Conservation (phyloP, 1,140 invertebrate genomes). For the Acromyrmex heyeri region DNA sequence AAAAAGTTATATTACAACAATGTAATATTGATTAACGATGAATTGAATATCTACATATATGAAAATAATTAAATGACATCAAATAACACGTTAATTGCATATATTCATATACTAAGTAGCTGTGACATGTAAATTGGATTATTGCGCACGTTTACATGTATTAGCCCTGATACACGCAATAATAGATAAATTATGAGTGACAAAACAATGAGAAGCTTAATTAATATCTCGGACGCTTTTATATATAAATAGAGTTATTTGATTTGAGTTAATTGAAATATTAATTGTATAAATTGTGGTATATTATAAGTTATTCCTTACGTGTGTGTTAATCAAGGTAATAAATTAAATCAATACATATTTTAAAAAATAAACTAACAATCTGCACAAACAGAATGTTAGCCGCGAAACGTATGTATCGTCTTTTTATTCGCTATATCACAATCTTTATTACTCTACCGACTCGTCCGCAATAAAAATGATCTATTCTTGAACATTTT, state of each 20-base stretch:
- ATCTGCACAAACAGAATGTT: conserved; percentile 4
- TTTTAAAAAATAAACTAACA: conserved; percentile 5
- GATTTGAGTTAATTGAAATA: conserved; percentile 46
- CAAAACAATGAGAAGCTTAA: conserved; percentile 52
- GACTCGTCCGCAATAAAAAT: conserved; percentile 35
- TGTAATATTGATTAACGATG: conserved; percentile 11
- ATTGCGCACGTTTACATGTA: conserved; percentile 46
- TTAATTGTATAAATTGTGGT: conserved; percentile 36
- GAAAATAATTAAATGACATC: conserved; percentile 49
- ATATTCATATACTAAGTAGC: conserved; percentile 43
- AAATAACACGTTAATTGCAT: conserved; percentile 42
- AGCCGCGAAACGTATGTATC: neutral
- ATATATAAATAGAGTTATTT: conserved; percentile 8
- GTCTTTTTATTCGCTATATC: conserved; percentile 12
- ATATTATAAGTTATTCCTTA: conserved; percentile 29
- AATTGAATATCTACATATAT: conserved; percentile 15
- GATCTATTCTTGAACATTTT: conserved; percentile 9
- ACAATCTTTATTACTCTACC: neutral
- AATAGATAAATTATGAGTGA: conserved; percentile 55
- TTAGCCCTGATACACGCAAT: conserved; percentile 29
- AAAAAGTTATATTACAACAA: neutral
- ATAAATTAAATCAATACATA: conserved; percentile 23
- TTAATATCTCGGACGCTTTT: conserved; percentile 40
- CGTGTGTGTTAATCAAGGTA: neutral
- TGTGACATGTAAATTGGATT: conserved; percentile 50